Conservation (phyloP, 37 sponge, comb jelly and placozoan species). For the Petrosia ficiformis region DNA sequence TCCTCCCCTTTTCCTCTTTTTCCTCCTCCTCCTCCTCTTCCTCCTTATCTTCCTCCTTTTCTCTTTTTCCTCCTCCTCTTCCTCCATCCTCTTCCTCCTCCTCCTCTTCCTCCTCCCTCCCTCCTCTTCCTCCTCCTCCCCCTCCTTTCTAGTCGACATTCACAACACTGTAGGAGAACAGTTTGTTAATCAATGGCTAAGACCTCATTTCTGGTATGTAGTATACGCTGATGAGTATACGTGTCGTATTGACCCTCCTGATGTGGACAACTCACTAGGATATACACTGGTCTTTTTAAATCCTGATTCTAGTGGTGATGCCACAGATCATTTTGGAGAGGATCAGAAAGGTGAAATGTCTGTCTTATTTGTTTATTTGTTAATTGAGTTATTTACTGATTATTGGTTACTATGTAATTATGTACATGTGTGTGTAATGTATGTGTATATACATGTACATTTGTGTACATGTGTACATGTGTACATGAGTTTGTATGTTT, state of each 20-base stretch:
- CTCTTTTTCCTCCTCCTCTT: no score
- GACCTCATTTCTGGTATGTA: conserved; percentile 74
- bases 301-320: conserved; percentile 47
- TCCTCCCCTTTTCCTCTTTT: neutral
- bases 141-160: conserved; percentile 12
- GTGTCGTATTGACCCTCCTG: conserved; percentile 23
- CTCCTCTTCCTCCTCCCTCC: neutral
- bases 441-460: no score
- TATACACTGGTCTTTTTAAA: conserved; percentile 62
- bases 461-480: no score
- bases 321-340: conserved; percentile 69
- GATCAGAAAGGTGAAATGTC: conserved; percentile 50
- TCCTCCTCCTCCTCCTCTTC: neutral
- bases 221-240: conserved; percentile 62
- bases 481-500: no score
- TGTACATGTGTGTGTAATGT: no score
- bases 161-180: conserved; percentile 34
- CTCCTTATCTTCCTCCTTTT: no score
- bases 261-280: conserved; percentile 10
- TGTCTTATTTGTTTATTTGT: neutral
- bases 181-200: conserved; percentile 47
- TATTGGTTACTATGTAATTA: no score
- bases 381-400: neutral
- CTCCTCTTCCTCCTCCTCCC: no score
- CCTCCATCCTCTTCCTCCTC: no score